These are phyloP conservation scores for Rhombomys opimus DNA, from an alignment of 2,113 vertebrate genomes.

Conservation along the genomic window DNA sequence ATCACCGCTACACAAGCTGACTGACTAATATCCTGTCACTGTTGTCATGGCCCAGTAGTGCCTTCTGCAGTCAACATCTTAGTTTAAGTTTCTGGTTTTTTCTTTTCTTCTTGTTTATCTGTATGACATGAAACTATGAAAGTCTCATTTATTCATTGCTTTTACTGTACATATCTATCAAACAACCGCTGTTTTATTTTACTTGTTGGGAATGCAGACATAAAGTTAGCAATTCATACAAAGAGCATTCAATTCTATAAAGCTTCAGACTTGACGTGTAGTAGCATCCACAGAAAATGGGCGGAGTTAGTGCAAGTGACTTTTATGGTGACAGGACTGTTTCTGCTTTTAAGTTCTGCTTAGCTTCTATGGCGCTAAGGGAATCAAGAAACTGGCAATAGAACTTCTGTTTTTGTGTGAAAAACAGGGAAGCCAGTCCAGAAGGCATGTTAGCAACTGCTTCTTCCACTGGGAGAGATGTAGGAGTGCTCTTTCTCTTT, in stretches of 20 bases:
- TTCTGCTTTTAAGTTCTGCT: background rate
- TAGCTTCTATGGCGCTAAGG: background rate
- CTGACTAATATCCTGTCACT: background rate
- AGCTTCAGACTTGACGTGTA: background rate
- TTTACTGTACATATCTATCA: constrained; percentile 46
- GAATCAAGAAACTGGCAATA: background rate
- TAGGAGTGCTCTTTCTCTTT: background rate
- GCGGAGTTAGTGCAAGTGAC: background rate
- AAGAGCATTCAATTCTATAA: background rate
- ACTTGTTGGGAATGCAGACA: constrained; percentile 21
- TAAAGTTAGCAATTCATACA: background rate
- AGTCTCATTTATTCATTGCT: background rate
- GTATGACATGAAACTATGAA: background rate
- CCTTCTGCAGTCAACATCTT: background rate
- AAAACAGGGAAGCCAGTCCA: background rate
- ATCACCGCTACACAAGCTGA: background rate
- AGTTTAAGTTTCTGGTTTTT: background rate
- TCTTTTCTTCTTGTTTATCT: constrained; percentile 20
- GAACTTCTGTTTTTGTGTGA: background rate
- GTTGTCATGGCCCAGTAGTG: background rate
- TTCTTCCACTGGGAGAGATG: background rate
- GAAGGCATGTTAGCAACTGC: background rate
- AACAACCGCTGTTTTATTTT: constrained; percentile 1
- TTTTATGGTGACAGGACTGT: background rate
- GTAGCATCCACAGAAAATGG: background rate